Evolutionary conservation across 2,113 vertebrate genomes (phyloP).

Genomic region (Oreotrochilus melanogaster): DNA sequence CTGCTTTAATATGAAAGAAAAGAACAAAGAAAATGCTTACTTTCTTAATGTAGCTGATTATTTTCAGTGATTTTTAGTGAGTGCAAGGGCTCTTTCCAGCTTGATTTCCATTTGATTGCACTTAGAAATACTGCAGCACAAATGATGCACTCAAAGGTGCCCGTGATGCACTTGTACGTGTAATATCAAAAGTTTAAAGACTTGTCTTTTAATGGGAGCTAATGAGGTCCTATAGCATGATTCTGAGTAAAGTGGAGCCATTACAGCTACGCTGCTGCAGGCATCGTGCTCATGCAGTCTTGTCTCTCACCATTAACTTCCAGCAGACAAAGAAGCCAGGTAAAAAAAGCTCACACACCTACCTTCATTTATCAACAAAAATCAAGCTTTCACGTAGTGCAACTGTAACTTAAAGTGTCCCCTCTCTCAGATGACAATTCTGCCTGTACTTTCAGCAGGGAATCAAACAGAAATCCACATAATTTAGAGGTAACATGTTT

Average conservation of each 20-base stretch:
- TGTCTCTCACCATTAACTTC: not conserved
- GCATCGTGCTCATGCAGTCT: fast-evolving
- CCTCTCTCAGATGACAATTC: not conserved
- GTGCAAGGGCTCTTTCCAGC: not conserved
- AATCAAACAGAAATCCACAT: not conserved
- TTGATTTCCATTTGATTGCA: not conserved
- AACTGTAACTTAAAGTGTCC: not conserved
- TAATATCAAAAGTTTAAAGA: not conserved
- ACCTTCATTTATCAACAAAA: not conserved
- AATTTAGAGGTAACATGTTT: not conserved
- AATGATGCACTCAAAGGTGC: not conserved
- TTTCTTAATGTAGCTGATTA: not conserved
- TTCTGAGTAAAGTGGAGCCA: not conserved
- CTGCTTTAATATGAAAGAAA: not conserved
- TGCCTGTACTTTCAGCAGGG: not conserved
- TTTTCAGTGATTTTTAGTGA: not conserved
- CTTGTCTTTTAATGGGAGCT: not conserved
- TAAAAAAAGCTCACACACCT: not conserved
- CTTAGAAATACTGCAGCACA: not conserved
- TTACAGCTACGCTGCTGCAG: not conserved
- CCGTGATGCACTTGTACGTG: not conserved
- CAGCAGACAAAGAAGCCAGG: not conserved
- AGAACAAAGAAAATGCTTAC: not conserved
- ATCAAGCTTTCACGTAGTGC: not conserved
- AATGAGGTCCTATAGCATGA: not conserved